A percentile compares a stretch with the other conserved stretches of the same genome.
Conservation (phyloP, 2,888 invertebrate species). For the Nysson spinosus region DNA sequence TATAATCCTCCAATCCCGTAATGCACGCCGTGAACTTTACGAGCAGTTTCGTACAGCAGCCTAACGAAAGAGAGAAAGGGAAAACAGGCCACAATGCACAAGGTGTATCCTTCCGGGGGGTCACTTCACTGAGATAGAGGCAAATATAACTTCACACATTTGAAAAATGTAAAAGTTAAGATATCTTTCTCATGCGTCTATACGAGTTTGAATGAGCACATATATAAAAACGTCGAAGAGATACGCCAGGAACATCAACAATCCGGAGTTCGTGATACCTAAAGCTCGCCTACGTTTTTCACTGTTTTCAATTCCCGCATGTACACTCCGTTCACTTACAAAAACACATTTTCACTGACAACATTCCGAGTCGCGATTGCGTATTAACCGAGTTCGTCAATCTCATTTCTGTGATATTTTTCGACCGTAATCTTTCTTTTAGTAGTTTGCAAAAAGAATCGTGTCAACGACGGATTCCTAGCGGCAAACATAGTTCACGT, state of each 20-base stretch:
- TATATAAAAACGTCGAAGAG: neutral
- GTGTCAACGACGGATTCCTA: neutral
- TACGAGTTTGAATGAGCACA: neutral
- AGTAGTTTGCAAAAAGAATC: neutral
- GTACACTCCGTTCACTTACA: neutral
- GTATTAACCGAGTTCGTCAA: neutral
- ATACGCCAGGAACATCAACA: too few species aligned
- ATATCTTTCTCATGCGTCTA: too few species aligned
- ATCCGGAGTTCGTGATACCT: too few species aligned
- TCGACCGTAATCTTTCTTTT: neutral
- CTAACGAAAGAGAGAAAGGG: neutral
- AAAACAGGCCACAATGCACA: neutral
- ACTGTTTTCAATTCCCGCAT: neutral
- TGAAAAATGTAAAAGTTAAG: too few species aligned
- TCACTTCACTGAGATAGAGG: neutral
- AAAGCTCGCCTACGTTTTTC: neutral
- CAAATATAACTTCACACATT: neutral
- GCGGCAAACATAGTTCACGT: neutral
- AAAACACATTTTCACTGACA: neutral
- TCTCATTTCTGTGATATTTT: neutral
- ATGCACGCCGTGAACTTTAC: neutral
- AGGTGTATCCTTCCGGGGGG: neutral
- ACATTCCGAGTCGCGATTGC: neutral
- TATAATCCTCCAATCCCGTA: neutral
- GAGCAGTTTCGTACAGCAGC: too few species aligned